These are phyloP conservation scores for Chloropsis hardwickii DNA, from an alignment of 2,113 vertebrate species.

Conservation along the genomic window DNA sequence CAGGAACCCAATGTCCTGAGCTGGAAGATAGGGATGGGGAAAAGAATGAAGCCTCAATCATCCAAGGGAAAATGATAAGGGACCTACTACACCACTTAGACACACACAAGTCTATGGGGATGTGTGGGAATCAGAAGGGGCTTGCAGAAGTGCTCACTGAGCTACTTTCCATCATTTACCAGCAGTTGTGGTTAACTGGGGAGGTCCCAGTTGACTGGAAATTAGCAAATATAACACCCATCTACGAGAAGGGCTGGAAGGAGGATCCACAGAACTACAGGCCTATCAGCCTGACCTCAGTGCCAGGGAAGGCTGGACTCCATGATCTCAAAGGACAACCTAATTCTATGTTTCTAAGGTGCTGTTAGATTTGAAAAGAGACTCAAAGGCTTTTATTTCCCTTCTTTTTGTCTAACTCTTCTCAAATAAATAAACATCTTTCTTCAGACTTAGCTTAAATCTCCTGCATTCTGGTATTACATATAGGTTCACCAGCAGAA, in stretches of 20 bases:
- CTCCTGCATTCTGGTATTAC: slow-evolving; percentile 24
- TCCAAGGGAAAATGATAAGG: background rate
- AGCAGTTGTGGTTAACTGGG: background rate
- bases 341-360: background rate
- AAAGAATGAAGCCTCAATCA: background rate
- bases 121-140: background rate
- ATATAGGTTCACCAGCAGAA: slow-evolving; percentile 17
- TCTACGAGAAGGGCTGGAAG: background rate
- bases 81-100: background rate
- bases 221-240: background rate
- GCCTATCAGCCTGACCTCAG: background rate
- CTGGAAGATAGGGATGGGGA: background rate
- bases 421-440: slow-evolving; percentile 40
- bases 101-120: background rate
- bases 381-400: slow-evolving; percentile 14
- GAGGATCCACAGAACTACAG: background rate
- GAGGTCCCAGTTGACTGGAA: background rate
- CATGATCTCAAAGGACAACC: background rate
- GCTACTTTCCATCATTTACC: background rate
- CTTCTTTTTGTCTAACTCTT: slow-evolving; percentile 39
- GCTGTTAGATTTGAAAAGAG: slow-evolving; percentile 2
- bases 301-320: background rate
- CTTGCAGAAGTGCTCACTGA: background rate
- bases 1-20: background rate
- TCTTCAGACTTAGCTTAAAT: slow-evolving; percentile 34